These are phyloP conservation scores for Eudyptes chrysolophus DNA, from an alignment of 2,113 vertebrate species.

Conservation along the genomic window DNA sequence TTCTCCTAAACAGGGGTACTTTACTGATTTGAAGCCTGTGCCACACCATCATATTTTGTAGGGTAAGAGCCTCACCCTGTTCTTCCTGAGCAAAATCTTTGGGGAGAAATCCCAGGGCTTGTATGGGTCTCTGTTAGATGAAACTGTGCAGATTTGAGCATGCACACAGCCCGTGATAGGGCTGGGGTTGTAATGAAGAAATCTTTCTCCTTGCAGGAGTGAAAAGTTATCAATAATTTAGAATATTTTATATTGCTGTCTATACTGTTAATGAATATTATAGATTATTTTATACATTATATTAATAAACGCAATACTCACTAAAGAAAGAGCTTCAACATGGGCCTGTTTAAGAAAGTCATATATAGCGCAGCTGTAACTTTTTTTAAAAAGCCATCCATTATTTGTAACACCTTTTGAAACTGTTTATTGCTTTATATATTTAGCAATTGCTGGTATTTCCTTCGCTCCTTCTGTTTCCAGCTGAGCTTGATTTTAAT, in stretches of 20 bases:
- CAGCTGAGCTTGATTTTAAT: constrained; percentile 33
- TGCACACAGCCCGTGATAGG: not conserved
- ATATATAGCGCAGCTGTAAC: not conserved
- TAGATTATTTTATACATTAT: not conserved
- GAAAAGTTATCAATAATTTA: not conserved
- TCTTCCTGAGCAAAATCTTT: not conserved
- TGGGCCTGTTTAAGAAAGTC: not conserved
- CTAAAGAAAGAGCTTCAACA: not conserved
- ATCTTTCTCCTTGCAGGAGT: not conserved
- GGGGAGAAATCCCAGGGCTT: not conserved
- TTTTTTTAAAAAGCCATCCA: not conserved
- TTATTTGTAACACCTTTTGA: constrained; percentile 28
- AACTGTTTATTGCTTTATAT: not conserved
- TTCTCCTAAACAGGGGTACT: constrained; percentile 35
- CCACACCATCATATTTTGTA: not conserved
- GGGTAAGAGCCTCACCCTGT: not conserved
- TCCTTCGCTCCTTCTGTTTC: constrained; percentile 32
- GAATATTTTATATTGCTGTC: not conserved
- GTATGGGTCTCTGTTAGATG: not conserved
- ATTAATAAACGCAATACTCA: not conserved
- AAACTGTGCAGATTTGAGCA: not conserved
- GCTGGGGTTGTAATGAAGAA: not conserved
- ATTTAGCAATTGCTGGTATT: constrained; percentile 22
- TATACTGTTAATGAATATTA: not conserved
- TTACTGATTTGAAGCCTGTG: constrained; percentile 4